These are phyloP conservation scores for Salmo trutta DNA, from an alignment of 2,797 vertebrate species.

Conservation along the genomic window DNA sequence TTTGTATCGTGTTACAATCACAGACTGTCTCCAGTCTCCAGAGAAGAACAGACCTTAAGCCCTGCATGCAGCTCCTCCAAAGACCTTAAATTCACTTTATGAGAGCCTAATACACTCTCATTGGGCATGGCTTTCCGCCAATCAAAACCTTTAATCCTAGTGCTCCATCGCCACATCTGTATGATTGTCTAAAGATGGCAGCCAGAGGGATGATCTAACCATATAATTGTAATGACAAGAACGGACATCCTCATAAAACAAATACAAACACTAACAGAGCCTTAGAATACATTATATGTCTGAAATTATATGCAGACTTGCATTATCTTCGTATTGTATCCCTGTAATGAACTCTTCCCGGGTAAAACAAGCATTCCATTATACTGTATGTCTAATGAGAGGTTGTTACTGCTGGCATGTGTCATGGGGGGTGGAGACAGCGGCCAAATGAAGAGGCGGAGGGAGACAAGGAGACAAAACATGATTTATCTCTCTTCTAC, in stretches of 20 bases:
- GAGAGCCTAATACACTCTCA: conserved; percentile 32
- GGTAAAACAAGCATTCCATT: conserved; percentile 46
- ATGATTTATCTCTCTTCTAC: conserved; percentile 34
- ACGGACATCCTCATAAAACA: not conserved
- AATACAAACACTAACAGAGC: no score
- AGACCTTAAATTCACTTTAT: conserved; percentile 42
- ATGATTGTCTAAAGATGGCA: conserved; percentile 12
- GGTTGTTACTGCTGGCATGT: conserved; percentile 35
- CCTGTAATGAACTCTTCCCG: conserved; percentile 22
- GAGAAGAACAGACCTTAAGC: conserved; percentile 41
- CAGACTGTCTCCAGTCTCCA: conserved; percentile 31
- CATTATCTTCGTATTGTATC: not conserved
- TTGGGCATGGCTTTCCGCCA: conserved; percentile 28
- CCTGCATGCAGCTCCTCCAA: conserved; percentile 37
- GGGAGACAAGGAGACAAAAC: conserved; percentile 34
- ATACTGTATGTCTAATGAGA: conserved; percentile 54
- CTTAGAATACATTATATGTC: no score
- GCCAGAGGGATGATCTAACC: not conserved
- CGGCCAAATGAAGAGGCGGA: not conserved
- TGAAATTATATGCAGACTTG: not conserved
- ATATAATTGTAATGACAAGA: not conserved
- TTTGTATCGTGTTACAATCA: conserved; percentile 43
- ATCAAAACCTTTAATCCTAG: conserved; percentile 31
- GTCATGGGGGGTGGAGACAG: conserved; percentile 31
- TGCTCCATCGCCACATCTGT: not conserved